A percentile compares a stretch with the other conserved stretches of the same genome.
Conservation (phyloP, 2,113 vertebrate genomes). For the Neolamprologus tretocephalus region DNA sequence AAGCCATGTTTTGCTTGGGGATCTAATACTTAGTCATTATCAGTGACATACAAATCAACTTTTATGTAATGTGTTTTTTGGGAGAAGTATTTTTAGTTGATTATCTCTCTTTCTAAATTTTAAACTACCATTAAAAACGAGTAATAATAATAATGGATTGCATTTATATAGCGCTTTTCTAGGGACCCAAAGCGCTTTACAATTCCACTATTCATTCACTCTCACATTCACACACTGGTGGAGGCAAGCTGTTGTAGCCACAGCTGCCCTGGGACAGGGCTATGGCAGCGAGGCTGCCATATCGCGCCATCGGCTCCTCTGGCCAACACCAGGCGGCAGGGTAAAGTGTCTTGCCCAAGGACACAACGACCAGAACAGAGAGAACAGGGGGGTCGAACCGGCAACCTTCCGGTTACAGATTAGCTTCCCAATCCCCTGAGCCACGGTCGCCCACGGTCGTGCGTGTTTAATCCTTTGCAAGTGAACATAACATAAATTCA, state of each 20-base stretch:
- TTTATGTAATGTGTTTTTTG: not conserved
- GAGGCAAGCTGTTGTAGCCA: not conserved
- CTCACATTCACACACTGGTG: not conserved
- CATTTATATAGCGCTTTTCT: not conserved
- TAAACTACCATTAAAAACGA: not conserved
- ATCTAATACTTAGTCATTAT: not conserved
- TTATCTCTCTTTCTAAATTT: not conserved
- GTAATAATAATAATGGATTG: not conserved
- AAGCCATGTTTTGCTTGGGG: not conserved
- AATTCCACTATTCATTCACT: not conserved
- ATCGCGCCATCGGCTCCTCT: not conserved
- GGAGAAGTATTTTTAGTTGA: not conserved
- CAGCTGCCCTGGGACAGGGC: not conserved
- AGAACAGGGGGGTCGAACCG: not conserved
- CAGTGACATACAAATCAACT: not conserved
- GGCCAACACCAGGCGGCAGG: accelerated
- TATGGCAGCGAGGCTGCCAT: not conserved
- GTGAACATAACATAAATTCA: not conserved
- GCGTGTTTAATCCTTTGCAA: accelerated
- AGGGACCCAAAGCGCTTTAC: accelerated
- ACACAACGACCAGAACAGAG: not conserved
- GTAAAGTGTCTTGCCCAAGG: not conserved
- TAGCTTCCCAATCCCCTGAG: not conserved
- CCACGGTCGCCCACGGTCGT: accelerated
- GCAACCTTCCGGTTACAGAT: not conserved